Evolutionary conservation across 2,113 vertebrate species (phyloP).

Genomic region (Xerus inauris): DNA sequence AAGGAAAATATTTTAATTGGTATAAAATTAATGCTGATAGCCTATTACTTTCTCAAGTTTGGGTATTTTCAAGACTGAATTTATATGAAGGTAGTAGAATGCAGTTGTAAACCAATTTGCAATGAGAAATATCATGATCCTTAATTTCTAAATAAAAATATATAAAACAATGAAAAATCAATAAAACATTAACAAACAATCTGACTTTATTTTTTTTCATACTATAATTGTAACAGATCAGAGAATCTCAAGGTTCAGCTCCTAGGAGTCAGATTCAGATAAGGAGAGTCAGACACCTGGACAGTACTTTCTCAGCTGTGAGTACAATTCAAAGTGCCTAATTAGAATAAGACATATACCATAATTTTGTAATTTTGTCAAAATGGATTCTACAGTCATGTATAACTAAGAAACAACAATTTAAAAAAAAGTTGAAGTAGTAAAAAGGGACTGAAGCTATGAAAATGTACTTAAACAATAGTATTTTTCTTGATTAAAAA

Average conservation of each 20-base stretch:
- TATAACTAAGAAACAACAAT: too few relatives aligned
- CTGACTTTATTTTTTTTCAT: background rate
- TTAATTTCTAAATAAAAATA: conserved; percentile 26
- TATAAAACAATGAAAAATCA: background rate
- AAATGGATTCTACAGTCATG: too few relatives aligned
- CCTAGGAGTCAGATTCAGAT: background rate
- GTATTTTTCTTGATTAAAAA: background rate
- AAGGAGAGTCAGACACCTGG: too few relatives aligned
- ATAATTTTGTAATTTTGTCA: too few relatives aligned
- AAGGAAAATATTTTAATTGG: background rate
- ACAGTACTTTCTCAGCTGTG: background rate
- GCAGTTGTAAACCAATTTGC: background rate
- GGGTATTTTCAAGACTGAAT: background rate
- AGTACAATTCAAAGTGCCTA: background rate
- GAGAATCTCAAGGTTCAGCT: background rate
- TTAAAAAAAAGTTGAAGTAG: background rate
- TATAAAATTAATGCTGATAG: background rate
- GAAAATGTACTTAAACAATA: background rate
- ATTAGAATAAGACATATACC: too few relatives aligned
- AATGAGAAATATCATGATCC: background rate
- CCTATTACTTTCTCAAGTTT: background rate
- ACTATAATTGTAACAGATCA: background rate
- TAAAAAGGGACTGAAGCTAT: background rate
- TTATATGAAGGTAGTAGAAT: background rate
- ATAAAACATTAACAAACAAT: background rate